Conservation (phyloP, 2,888 invertebrate species). For the Carabus problematicus region DNA sequence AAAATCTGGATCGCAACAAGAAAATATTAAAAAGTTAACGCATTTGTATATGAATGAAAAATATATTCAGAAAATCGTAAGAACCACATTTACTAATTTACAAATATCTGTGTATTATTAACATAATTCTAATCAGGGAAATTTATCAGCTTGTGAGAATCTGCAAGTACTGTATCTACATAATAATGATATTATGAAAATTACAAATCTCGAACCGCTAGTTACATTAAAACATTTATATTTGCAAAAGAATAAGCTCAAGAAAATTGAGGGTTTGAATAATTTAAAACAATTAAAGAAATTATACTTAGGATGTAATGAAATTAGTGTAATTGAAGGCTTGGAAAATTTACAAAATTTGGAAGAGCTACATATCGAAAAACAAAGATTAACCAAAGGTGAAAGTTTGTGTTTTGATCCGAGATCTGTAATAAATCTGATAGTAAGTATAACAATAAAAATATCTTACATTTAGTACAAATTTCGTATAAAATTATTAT, state of each 20-base stretch:
- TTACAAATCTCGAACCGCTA: constrained; percentile 65
- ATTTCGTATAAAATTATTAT: constrained; percentile 36
- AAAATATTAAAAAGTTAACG: constrained; percentile 43
- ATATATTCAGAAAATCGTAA: constrained; percentile 45
- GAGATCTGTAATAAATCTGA: constrained; percentile 64
- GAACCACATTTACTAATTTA: constrained; percentile 4
- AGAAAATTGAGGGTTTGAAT: constrained; percentile 75
- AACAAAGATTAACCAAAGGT: constrained; percentile 65
- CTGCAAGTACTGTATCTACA: constrained; percentile 70
- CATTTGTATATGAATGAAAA: constrained; percentile 46
- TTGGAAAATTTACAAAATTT: constrained; percentile 67
- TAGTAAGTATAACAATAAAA: constrained; percentile 58
- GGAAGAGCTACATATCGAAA: constrained; percentile 73
- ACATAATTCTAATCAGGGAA: constrained; percentile 51
- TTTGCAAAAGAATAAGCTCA: constrained; percentile 82
- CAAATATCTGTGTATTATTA: not conserved
- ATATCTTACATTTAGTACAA: not conserved
- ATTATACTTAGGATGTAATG: constrained; percentile 76
- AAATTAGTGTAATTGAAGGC: constrained; percentile 73
- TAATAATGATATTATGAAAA: constrained; percentile 67
- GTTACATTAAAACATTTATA: constrained; percentile 70
- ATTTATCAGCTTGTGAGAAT: constrained; percentile 57
- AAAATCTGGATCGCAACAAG: constrained; percentile 31
- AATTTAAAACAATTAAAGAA: constrained; percentile 73
- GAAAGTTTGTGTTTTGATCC: constrained; percentile 74